Percentiles rank a stretch among this genome's conserved stretches.
phyloP scores from a whole-genome alignment of 1,140 invertebrate species.

The Tenebrio molitor region DNA sequence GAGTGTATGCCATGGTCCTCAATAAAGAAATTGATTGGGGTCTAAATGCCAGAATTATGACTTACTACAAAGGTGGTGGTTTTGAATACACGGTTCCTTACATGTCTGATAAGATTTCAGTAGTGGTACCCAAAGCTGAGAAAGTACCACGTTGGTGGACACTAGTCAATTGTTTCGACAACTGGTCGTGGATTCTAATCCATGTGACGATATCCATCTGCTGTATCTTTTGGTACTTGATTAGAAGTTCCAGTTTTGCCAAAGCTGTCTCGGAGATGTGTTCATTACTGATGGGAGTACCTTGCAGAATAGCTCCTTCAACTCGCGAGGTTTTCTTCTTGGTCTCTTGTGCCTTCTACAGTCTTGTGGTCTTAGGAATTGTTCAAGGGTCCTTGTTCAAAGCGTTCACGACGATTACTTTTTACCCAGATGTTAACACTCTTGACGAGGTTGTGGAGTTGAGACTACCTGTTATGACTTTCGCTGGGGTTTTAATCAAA shows the following conservation, averaged over 20 bases:
- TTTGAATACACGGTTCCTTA: conserved; percentile 63
- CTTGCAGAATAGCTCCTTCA: background rate
- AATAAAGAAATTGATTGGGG: conserved; percentile 61
- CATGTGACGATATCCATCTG: background rate
- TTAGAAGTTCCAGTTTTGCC: background rate
- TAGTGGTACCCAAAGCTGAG: conserved; percentile 64
- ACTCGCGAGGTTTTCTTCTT: background rate
- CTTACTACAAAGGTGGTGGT: conserved; percentile 49
- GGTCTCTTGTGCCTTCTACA: conserved; percentile 10
- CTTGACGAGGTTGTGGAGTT: conserved; percentile 40
- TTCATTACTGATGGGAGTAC: background rate
- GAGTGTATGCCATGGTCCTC: conserved; percentile 64
- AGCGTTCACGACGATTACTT: conserved; percentile 7
- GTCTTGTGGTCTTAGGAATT: conserved; percentile 8
- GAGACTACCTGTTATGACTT: conserved; percentile 29
- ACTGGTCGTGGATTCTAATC: background rate
- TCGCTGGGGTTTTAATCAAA: conserved; percentile 11
- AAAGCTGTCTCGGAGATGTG: background rate
- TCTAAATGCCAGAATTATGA: conserved; percentile 64
- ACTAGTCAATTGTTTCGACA: conserved; percentile 63
- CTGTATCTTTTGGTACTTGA: background rate
- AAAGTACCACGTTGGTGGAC: conserved; percentile 65
- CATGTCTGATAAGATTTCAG: conserved; percentile 64
- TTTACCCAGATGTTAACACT: conserved; percentile 50
- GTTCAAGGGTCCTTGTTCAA: conserved; percentile 21